Evolutionary conservation across 2,888 invertebrate genomes (phyloP), one percentile per base, ranked within the genome.

Genomic region (Patella pellucida): DNA sequence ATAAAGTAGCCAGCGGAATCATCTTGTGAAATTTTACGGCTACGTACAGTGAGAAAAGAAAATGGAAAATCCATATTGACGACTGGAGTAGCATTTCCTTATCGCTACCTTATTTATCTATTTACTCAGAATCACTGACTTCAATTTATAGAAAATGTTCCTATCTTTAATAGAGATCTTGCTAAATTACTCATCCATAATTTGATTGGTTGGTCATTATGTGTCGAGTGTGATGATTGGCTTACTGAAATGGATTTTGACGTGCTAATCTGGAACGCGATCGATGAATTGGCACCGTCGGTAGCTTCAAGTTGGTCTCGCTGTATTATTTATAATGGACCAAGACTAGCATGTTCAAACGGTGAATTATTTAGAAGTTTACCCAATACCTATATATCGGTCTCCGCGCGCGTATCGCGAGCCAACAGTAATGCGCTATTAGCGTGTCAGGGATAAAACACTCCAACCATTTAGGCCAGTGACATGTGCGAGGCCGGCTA

Each of bases 181-280:
- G 16, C 56, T 56, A 56, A 56, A 56, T 56, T 56, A 56, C 56
- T 56, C 56, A 56, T 56, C 56, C 56, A 19, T 56, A 56, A 56
- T 56, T 56, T 56, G 56, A 56, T 56, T 56, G 56, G 56, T 56
- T 56, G 56, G 56, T 56, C 56, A 56, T 56, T 56, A 56, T 56
- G 56, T 56, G 19, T 56, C 56, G 56, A 56, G 56, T 56, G 56
- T 56, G 19, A 56, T 56, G 56, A 56, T 56, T 56, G 56, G 56
- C 56, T 56, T 56, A 56, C 56, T 56, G 56, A 56, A 56, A 56
- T 56, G 56, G 56, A 56, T 19, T 56, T 56, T 56, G 56, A 56
- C 56, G 56, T 56, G 56, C 56, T 56, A 56, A 56, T 56, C 56
- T 56, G 56, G 56, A 19, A 56, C 16, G 19, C 56, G 56, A 56